These are phyloP conservation scores for Electrophaes corylata DNA, from an alignment of 2,888 invertebrate species.

Conservation along the genomic window DNA sequence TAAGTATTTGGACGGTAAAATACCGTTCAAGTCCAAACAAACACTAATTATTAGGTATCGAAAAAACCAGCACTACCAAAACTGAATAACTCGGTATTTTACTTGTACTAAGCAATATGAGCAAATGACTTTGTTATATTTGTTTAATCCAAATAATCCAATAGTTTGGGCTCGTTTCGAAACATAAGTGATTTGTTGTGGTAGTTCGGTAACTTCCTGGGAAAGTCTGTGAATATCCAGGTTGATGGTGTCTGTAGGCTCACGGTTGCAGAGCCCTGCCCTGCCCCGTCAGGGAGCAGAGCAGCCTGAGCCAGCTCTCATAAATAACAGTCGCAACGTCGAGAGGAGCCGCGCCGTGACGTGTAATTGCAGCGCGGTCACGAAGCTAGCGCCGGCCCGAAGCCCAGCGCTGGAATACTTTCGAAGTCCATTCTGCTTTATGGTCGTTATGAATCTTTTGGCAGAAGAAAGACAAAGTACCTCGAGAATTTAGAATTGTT, in stretches of 20 bases:
- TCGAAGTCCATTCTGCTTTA: background rate
- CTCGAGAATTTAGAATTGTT: too few relatives aligned
- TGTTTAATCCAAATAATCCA: too few relatives aligned
- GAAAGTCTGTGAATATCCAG: background rate
- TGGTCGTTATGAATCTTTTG: background rate
- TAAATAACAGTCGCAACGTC: constrained; percentile 59
- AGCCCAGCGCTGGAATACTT: background rate
- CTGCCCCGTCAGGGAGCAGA: constrained; percentile 57
- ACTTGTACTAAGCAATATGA: too few relatives aligned
- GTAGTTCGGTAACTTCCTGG: background rate
- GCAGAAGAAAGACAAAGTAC: too few relatives aligned
- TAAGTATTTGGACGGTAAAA: too few relatives aligned
- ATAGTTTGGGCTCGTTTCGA: too few relatives aligned
- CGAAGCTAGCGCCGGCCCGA: constrained; percentile 38
- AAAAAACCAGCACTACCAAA: too few relatives aligned
- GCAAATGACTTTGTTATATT: too few relatives aligned
- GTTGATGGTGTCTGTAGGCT: constrained; percentile 8
- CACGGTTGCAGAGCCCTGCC: constrained; percentile 26
- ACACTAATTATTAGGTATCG: too few relatives aligned
- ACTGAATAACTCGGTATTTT: too few relatives aligned
- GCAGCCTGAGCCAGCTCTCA: constrained; percentile 52
- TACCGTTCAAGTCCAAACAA: too few relatives aligned
- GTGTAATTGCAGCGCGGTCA: constrained; percentile 62
- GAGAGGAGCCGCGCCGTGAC: constrained; percentile 50
- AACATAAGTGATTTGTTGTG: too few relatives aligned